Base-by-base conservation (phyloP, 2,888 invertebrate species). In the Liopterus haemorrhoidalis region DNA sequence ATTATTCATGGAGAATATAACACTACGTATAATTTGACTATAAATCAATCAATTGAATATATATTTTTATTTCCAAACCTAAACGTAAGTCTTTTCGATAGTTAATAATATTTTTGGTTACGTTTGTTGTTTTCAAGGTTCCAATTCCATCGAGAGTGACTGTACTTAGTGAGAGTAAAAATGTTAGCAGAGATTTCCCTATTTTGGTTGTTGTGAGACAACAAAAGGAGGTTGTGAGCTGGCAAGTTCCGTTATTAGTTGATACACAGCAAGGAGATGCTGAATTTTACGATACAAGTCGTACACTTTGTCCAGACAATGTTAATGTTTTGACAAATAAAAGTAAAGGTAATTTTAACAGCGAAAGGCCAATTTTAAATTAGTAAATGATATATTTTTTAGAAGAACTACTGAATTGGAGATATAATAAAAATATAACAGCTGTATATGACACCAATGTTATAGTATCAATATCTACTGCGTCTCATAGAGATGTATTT, bases 161-260 rank as follows among this genome's bases (percentile, higher is more conserved):
- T 5, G 50, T 55, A 18, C 15, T 24, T 16, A 56, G 57, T n/a
- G 69, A 70, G 0, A 71, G 75, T 48, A 59, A 66, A 14, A 65
- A 73, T 44, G 77, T 80, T 0, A 73, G 71, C 37, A 60, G 66
- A 21, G 70, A 73, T 0, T 74, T 72, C 51, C 87, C 88, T 0
- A 65, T 87, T 4, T 73, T 87, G 53, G 75, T 88, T 43, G 85
- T 86, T 0, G 82, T 84, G 0, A 67, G 82, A 28, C 85, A 89
- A 61, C 81, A 81, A 53, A 78, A 77, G 60, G 81, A 82, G 35
- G 81, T 87, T 1, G 68, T 85, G 45, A 86, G 88, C 0, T 89
- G 88, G 87, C 81, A 84, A 59, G 69, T 89, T 5, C 89, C 88
- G 0, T 70, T 83, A 56, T 56, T 76, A 35, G 74, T 85, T 0